These are phyloP conservation scores for Entomobrya multifasciata DNA, from an alignment of 2,888 invertebrate genomes.

Conservation along the genomic window DNA sequence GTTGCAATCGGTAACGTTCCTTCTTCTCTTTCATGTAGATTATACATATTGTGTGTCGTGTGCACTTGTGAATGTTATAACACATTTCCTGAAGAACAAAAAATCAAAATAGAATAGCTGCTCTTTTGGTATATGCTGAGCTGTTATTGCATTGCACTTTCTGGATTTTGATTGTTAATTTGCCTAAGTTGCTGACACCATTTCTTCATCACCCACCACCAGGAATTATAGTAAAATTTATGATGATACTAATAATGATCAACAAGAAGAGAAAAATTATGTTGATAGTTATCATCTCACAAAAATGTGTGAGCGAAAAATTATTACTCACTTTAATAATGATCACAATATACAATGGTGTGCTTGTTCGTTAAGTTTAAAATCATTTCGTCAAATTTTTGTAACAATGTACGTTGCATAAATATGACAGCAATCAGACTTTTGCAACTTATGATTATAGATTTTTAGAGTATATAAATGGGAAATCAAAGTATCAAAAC, in stretches of 20 bases:
- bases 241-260: slow-evolving; percentile 12
- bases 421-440: no score
- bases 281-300: slow-evolving; percentile 25
- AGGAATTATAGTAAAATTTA: slow-evolving; percentile 27
- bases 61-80: slow-evolving; percentile 28
- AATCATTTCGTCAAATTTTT: not conserved
- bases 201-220: slow-evolving; percentile 25
- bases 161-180: slow-evolving; percentile 50
- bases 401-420: slow-evolving; percentile 2
- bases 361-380: not conserved
- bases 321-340: not conserved
- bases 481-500: no score
- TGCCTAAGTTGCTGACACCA: slow-evolving; percentile 49
- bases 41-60: slow-evolving; percentile 41
- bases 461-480: no score
- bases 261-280: not conserved
- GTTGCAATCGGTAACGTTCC: slow-evolving; percentile 15
- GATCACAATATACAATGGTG: not conserved
- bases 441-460: no score
- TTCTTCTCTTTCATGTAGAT: slow-evolving; percentile 28
- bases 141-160: slow-evolving; percentile 19
- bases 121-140: not conserved
- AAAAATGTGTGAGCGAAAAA: not conserved
- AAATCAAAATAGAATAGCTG: slow-evolving; percentile 12
- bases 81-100: slow-evolving; percentile 47